Evolutionary conservation across 2,797 vertebrate species (phyloP).

Genomic region (Austrolebias charrua): DNA sequence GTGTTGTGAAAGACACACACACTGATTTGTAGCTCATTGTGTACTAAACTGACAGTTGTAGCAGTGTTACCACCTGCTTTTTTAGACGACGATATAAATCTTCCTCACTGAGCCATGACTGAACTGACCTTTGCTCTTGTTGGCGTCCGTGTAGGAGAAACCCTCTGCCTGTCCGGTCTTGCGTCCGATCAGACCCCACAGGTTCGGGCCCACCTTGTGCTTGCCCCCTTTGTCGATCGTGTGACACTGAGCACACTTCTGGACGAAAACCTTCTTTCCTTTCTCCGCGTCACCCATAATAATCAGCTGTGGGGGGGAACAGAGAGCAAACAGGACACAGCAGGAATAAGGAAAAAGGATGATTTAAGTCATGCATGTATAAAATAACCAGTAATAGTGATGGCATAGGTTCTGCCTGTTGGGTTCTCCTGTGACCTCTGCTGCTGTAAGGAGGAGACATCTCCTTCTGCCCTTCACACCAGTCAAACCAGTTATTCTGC

Average conservation of each 20-base stretch:
- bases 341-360: neutral
- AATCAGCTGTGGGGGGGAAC: constrained; percentile 22
- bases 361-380: neutral
- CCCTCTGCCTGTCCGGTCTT: constrained; percentile 81
- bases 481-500: neutral
- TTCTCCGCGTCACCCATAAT: constrained; percentile 81
- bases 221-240: constrained; percentile 82
- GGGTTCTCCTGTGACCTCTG: constrained; percentile 2
- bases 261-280: constrained; percentile 83
- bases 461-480: neutral
- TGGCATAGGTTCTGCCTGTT: neutral
- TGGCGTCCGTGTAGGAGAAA: constrained; percentile 83
- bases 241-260: constrained; percentile 86
- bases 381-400: neutral
- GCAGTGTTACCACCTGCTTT: too few species aligned
- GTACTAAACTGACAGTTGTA: too few species aligned
- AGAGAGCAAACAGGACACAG: neutral
- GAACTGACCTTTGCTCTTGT: constrained; percentile 85
- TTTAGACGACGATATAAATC: too few species aligned
- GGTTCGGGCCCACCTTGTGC: constrained; percentile 83
- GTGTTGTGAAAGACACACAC: too few species aligned
- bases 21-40: too few species aligned
- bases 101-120: too few species aligned
- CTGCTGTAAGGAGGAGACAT: constrained; percentile 43
- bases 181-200: constrained; percentile 80